A percentile compares a stretch with the other conserved stretches of the same genome.
phyloP scores from a whole-genome alignment of 2,113 vertebrate species.

The Anolis sagrei region DNA sequence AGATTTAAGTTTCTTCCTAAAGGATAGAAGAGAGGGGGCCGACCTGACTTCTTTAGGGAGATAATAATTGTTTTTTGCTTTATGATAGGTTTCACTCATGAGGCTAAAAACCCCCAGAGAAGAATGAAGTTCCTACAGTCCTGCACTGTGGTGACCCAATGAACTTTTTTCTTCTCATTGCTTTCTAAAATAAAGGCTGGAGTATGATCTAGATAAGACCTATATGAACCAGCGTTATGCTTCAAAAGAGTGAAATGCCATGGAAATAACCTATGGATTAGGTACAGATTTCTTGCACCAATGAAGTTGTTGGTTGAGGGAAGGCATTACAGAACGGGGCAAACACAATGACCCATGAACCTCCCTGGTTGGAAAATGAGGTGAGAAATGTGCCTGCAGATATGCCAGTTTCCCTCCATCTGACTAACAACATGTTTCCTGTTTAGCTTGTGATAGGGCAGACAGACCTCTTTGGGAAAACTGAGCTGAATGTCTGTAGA shows the following conservation, averaged over 20 bases:
- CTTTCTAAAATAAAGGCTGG: not conserved
- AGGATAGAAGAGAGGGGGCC: no score
- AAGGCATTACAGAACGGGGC: not conserved
- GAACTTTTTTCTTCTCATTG: not conserved
- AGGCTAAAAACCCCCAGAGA: not conserved
- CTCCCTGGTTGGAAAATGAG: not conserved
- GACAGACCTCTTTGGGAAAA: not conserved
- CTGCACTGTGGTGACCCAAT: not conserved
- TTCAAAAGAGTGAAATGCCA: not conserved
- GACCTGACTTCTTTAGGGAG: no score
- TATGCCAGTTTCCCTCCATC: not conserved
- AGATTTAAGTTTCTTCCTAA: no score
- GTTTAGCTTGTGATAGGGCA: not conserved
- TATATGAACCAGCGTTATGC: not conserved
- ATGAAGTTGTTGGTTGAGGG: not conserved
- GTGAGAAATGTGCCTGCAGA: not conserved
- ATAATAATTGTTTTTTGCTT: not conserved
- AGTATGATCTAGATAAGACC: no score
- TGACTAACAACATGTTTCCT: not conserved
- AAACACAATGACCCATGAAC: not conserved
- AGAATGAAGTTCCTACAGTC: not conserved
- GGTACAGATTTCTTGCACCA: not conserved
- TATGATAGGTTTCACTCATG: not conserved
- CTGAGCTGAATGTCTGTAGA: not conserved
- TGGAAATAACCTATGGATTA: not conserved